phyloP scores from a whole-genome alignment of 2,888 invertebrate species.

The Lochmaea crataegi region DNA sequence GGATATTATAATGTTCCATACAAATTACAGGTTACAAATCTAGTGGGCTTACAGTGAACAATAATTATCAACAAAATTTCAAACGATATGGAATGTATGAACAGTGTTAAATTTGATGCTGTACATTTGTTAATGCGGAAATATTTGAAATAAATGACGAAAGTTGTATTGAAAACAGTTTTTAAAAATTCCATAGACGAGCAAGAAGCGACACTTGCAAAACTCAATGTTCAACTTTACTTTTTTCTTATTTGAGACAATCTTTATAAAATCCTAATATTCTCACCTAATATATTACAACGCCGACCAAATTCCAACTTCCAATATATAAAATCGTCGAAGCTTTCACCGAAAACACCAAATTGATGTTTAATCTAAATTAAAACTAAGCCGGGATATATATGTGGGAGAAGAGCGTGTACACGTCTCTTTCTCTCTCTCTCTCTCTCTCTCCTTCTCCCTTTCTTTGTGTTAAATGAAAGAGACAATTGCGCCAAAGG shows the following conservation, averaged over 20 bases:
- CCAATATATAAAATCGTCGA: neutral
- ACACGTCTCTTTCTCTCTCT: neutral
- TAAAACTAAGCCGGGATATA: conserved; percentile 36
- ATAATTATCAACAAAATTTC: neutral
- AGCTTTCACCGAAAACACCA: conserved; percentile 26
- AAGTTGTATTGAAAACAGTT: no score
- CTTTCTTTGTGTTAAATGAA: conserved; percentile 33
- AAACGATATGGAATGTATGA: neutral
- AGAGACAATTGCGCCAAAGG: conserved; percentile 52
- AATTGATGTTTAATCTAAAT: conserved; percentile 45
- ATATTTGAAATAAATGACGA: no score
- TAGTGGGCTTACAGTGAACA: neutral
- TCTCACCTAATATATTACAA: no score
- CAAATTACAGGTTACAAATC: neutral
- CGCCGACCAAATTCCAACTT: neutral
- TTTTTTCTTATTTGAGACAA: no score
- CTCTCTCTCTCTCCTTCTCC: conserved; percentile 23
- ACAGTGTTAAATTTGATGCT: no score
- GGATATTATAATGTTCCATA: neutral
- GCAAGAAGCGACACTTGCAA: no score
- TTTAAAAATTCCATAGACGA: no score
- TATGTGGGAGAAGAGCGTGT: conserved; percentile 9
- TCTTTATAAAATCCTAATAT: no score
- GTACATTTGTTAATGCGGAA: no score
- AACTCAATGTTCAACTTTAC: no score